Conservation (phyloP, 2,113 vertebrate genomes). For the Rhagologus leucostigma region DNA sequence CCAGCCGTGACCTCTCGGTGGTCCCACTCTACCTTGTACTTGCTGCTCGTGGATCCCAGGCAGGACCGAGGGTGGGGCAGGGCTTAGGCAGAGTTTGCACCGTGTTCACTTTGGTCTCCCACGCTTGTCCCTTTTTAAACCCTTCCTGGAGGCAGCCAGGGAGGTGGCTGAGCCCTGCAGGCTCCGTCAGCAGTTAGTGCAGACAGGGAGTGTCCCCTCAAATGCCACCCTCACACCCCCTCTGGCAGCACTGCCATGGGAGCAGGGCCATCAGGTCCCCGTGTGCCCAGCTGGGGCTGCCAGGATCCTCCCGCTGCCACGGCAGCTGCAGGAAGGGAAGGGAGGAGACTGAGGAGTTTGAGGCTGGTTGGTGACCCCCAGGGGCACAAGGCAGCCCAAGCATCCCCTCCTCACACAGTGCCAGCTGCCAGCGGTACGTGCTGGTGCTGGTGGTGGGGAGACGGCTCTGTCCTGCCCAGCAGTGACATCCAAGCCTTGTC, state of each 20-base stretch:
- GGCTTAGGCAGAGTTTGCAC: conserved; percentile 32
- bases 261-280: fast-evolving
- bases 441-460: fast-evolving
- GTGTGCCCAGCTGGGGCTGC: neutral
- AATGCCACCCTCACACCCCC: neutral
- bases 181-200: neutral
- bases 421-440: neutral
- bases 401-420: neutral
- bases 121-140: conserved; percentile 69
- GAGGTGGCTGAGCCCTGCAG: neutral
- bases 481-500: neutral
- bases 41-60: conserved; percentile 66
- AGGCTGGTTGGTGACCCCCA: neutral
- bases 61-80: neutral
- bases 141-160: neutral
- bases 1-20: conserved; percentile 71
- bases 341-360: neutral
- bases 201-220: neutral
- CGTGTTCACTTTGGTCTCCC: conserved; percentile 68
- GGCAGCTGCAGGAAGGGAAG: neutral
- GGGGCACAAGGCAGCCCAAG: neutral
- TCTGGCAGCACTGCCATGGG: neutral
- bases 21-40: conserved; percentile 83
- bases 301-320: neutral
- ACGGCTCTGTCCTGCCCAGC: fast-evolving